Conservation (phyloP, 1,140 invertebrate species). For the Listronotus oregonensis region DNA sequence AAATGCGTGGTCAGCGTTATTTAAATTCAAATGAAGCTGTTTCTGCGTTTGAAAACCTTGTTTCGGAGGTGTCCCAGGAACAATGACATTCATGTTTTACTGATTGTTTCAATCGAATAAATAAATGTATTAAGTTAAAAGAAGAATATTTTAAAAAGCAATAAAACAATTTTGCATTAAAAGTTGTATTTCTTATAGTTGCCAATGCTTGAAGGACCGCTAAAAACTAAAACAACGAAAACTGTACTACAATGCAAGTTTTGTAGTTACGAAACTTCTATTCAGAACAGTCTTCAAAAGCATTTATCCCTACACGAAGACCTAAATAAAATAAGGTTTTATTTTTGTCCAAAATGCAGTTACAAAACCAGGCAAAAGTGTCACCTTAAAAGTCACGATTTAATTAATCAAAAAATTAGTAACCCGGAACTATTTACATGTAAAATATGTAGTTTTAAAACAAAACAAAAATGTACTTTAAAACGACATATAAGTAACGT, state of each 20-base stretch:
- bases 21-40: too few relatives aligned
- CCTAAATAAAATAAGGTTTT: conserved; percentile 3
- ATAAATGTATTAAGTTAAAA: too few relatives aligned
- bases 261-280: conserved; percentile 10
- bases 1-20: too few relatives aligned
- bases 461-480: conserved; percentile 14
- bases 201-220: neutral
- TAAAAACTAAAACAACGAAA: neutral
- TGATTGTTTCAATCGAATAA: too few relatives aligned
- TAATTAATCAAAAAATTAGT: neutral
- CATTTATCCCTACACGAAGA: conserved; percentile 14
- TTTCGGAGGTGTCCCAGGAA: too few relatives aligned
- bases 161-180: too few relatives aligned
- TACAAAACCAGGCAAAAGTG: conserved; percentile 22
- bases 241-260: neutral
- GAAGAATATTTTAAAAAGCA: too few relatives aligned
- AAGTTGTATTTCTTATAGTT: too few relatives aligned
- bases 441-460: conserved; percentile 3
- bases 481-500: conserved; percentile 14
- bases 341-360: conserved; percentile 14
- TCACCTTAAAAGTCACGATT: conserved; percentile 18
- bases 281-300: neutral
- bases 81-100: too few relatives aligned
- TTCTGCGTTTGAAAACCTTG: too few relatives aligned
- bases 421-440: conserved; percentile 3